Base-by-base conservation (phyloP, 2,113 vertebrate species). In the Galbula dea region DNA sequence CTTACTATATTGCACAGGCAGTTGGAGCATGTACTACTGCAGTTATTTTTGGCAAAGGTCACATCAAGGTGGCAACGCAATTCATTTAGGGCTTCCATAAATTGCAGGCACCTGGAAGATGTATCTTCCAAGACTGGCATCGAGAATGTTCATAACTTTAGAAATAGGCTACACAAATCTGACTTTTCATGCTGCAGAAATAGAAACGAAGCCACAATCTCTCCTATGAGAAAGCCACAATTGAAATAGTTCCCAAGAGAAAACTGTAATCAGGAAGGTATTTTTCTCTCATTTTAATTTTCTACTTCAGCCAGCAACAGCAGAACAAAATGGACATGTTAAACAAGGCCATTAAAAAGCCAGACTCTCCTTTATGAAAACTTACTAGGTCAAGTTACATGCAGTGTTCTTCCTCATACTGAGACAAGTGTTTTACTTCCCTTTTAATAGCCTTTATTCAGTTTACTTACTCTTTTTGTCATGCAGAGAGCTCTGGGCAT, bases 191-290 rank as follows among this genome's bases (percentile, higher is more conserved):
- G 87, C 37, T 16, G 0, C 77, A 69, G 73, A 85, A 93, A 84
- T 14, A 94, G 83, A 95, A 90, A 93, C 67, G 85, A 96, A 96
- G 92, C 92, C 94, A 92, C 77, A 66, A 72, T 52, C 57, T 85
- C 95, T 95, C 78, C 93, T 88, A 61, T 84, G 88, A 96, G n/a
- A 77, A 96, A 97, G 81, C 90, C 95, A 96, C 90, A 95, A 91
- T 0, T 86, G 52, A 90, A 73, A 84, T 3, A 88, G 94, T 84
- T 96, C 95, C 80, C 90, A 93, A 93, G 91, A 87, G 93, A 96
- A 95, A 95, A 82, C 74, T 93, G 57, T 88, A 89, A 97, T 94
- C 88, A 96, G 49, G 34, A 93, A 95, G 89, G 85, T 67, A 67
- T 72, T 94, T 55, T 71, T 24, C n/a, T 52, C 57, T 62, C 68